phyloP scores from a whole-genome alignment of 2,113 vertebrate species.

The Limnothrissa miodon region DNA sequence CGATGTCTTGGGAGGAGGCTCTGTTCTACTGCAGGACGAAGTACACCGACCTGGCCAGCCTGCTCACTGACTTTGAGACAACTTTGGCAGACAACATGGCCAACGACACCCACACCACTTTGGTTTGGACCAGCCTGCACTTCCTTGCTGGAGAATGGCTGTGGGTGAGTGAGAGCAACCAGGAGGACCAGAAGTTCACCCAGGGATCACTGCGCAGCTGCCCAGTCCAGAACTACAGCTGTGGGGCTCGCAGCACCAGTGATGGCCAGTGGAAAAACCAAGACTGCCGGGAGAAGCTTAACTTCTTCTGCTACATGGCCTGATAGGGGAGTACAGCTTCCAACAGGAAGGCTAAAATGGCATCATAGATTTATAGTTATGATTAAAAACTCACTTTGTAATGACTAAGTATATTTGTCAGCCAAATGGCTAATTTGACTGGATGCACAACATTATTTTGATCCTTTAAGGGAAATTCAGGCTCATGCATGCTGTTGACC shows the following conservation, averaged over 20 bases:
- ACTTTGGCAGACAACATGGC: background rate
- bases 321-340: background rate
- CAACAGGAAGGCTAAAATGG: too few species aligned
- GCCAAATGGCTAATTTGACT: too few species aligned
- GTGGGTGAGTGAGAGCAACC: slow-evolving; percentile 30
- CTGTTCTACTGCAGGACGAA: slow-evolving; percentile 31
- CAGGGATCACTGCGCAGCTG: slow-evolving; percentile 7
- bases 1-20: slow-evolving; percentile 51
- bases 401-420: too few species aligned
- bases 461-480: too few species aligned
- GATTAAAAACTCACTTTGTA: too few species aligned
- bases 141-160: slow-evolving; percentile 50
- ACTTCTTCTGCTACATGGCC: slow-evolving; percentile 27
- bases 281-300: slow-evolving; percentile 23
- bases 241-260: background rate
- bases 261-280: background rate
- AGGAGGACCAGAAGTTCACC: background rate
- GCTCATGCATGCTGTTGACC: too few species aligned
- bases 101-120: background rate
- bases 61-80: background rate
- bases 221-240: slow-evolving; percentile 13
- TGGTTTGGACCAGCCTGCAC: slow-evolving; percentile 49
- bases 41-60: slow-evolving; percentile 41
- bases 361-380: too few species aligned
- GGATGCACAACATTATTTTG: too few species aligned